Conservation (phyloP, 2,888 invertebrate species). For the Athetis lepigone region DNA sequence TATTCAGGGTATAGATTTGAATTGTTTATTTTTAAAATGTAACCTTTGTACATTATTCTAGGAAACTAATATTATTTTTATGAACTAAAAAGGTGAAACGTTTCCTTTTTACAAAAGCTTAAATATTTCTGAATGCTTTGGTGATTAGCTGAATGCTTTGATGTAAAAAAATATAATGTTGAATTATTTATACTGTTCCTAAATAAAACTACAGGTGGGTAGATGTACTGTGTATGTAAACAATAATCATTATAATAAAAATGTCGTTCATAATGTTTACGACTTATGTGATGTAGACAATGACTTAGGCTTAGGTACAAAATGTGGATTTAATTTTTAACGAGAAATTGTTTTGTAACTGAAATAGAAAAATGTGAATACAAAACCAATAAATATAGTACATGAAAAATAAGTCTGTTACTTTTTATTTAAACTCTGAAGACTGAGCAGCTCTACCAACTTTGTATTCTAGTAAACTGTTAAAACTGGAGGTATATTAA, state of each 20-base stretch:
- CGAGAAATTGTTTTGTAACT: conserved; percentile 87
- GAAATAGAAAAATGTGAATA: conserved; percentile 89
- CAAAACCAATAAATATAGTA: conserved; percentile 89
- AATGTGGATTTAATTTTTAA: conserved; percentile 85
- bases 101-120: conserved; percentile 13
- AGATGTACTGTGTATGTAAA: conserved; percentile 59
- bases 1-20: not conserved
- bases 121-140: conserved; percentile 24
- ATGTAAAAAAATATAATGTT: conserved; percentile 24
- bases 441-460: not conserved
- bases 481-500: not conserved
- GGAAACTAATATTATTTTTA: conserved; percentile 23
- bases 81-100: not conserved
- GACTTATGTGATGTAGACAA: conserved; percentile 85
- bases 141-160: conserved; percentile 29
- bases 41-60: conserved; percentile 21
- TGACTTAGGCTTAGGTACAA: conserved; percentile 88
- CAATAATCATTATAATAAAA: conserved; percentile 57
- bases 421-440: conserved; percentile 33
- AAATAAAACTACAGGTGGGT: conserved; percentile 57
- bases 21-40: conserved; percentile 5
- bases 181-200: conserved; percentile 47
- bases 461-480: not conserved
- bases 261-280: conserved; percentile 66
- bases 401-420: conserved; percentile 59